Evolutionary conservation across 2,888 invertebrate species (phyloP).

Genomic region (Morinoia aosen): DNA sequence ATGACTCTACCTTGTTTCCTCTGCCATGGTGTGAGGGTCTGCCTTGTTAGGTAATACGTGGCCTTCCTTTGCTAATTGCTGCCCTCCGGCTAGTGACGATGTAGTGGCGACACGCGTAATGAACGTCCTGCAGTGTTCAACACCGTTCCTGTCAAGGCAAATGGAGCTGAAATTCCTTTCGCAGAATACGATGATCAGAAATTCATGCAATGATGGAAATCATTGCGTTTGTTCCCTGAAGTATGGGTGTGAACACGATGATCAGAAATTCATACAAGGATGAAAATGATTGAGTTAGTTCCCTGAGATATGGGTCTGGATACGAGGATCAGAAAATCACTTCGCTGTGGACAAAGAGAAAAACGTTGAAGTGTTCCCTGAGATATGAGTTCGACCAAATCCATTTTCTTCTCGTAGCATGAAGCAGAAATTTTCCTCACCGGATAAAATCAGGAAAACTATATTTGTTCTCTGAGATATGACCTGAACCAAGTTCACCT

Average conservation of each 20-base stretch:
- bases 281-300: too few relatives aligned
- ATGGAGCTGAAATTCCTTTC: background rate
- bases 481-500: too few relatives aligned
- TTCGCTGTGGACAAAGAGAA: background rate
- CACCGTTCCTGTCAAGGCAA: background rate
- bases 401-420: background rate
- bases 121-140: background rate
- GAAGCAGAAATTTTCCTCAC: too few relatives aligned
- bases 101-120: background rate
- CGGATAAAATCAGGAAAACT: too few relatives aligned
- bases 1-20: too few relatives aligned
- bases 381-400: background rate
- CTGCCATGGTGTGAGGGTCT: background rate
- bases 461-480: too few relatives aligned
- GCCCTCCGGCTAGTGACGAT: background rate
- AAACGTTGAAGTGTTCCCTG: background rate
- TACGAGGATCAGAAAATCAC: too few relatives aligned
- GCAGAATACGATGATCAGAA: too few relatives aligned
- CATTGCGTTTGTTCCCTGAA: too few relatives aligned
- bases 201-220: too few relatives aligned
- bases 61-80: background rate
- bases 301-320: background rate
- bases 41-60: background rate
- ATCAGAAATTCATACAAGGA: too few relatives aligned
- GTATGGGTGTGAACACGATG: too few relatives aligned